Evolutionary conservation across 2,113 vertebrate genomes (phyloP).

Genomic region (Sus scrofa): DNA sequence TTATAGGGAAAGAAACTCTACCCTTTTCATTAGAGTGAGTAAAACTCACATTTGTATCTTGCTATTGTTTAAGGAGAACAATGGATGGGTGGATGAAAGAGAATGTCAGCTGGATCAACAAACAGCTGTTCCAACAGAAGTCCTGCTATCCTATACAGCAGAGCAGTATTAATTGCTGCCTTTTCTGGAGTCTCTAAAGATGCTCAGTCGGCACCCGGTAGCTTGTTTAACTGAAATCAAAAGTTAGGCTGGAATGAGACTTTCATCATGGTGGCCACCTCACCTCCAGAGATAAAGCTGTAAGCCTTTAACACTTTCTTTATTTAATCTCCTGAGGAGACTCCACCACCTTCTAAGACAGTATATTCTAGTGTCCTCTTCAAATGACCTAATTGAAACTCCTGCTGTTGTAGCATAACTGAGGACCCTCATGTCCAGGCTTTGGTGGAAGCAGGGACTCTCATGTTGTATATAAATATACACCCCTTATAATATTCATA

Average conservation of each 20-base stretch:
- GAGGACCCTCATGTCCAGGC: not conserved
- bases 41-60: conserved; percentile 76
- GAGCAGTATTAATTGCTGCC: conserved; percentile 20
- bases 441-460: not conserved
- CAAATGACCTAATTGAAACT: conserved; percentile 20
- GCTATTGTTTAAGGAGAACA: conserved; percentile 74
- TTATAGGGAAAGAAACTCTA: conserved; percentile 81
- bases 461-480: not conserved
- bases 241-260: not conserved
- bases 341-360: not conserved
- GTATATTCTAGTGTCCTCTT: not conserved
- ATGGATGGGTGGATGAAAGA: conserved; percentile 78
- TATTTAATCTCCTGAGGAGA: not conserved
- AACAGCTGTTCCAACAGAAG: conserved; percentile 76
- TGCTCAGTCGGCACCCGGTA: not conserved
- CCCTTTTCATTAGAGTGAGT: conserved; percentile 81
- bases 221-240: not conserved
- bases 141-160: conserved; percentile 42
- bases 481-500: not conserved
- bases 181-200: conserved; percentile 58
- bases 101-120: conserved; percentile 79
- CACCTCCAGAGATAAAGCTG: not conserved
- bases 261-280: not conserved
- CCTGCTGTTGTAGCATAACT: not conserved
- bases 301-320: not conserved